Base-by-base conservation (phyloP, 2,113 vertebrate species). In the Bos indicus region DNA sequence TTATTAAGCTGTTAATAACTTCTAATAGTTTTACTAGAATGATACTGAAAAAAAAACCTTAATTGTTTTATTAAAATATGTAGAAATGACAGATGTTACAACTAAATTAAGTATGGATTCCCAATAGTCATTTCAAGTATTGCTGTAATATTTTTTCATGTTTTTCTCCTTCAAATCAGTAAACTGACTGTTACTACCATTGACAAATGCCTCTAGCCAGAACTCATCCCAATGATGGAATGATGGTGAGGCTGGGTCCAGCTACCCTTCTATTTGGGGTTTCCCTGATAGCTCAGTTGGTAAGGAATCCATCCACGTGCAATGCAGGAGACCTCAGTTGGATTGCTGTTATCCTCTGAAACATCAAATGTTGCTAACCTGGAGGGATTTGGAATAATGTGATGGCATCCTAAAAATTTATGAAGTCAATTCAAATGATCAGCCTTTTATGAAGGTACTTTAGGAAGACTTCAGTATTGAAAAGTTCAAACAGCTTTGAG, bases 1-100 rank as follows among this genome's bases (percentile, higher is more conserved):
- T 67, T 78, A 88, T 13, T 36, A 77, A 59, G 17, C 17, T 15
- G 11, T 51, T 56, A 33, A 51, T 85, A 40, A 82, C 30, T 62
- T 93, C 48, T 46, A 95, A 86, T 51, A 52, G 10, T 91, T 93
- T 83, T 74, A 36, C 28, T 87, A 92, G 56, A 4, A n/a, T 93
- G 36, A 54, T 67, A 36, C 7, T 88, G 30, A 17, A 90, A 33
- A 88, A 25, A 89, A 89, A 89, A 1, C 2, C n/a, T 91, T 87
- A 12, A 62, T 19, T 51, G 1, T 67, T 84, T 78, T 85, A 77
- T 14, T 74, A 84, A 91, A 93, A 84, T 93, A 84, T 91, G 1
- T 81, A 64, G 62, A 54, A 87, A 60, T 46, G 2, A 74, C 2
- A 52, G 52, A n/a, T 11, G 78, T 7, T 26, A 56, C 30, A 28